Base-by-base conservation (phyloP, 2,888 invertebrate species). In the Masnerella sp. region DNA sequence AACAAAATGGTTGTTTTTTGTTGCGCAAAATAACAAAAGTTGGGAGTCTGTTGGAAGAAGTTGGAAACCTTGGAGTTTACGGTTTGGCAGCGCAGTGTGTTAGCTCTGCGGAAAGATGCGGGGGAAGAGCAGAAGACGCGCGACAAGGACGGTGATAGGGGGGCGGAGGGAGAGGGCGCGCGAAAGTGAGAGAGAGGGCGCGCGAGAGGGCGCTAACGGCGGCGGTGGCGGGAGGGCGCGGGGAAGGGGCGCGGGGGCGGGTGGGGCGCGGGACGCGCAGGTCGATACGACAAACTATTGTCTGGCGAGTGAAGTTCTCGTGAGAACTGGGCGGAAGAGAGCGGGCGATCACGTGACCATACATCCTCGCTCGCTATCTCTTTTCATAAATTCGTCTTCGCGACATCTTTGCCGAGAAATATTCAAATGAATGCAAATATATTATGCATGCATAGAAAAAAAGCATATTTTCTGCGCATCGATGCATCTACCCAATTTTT, bases 281-380 rank as follows among this genome's bases (percentile, higher is more conserved):
- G 84, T 83, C 83, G 84, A 83, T 83, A 83, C 83, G 82, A 80
- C 83, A 82, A 83, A 83, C 83, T 83, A 82, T 83, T 83, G 83
- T 83, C 81, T 82, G 78, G 78, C 77, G 80, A 78, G 79, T 79
- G 79, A 81, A 82, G 80, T 79, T 81, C 79, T 82, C 80, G 74
- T 77, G 81, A 82, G 81, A 82, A 81, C 78, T 72, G 74, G 74
- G 76, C 78, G 79, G 78, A 79, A 79, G 81, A 81, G 71, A 68
- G 56, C 61, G 77, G 70, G 75, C 71, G 79, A 74, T 81, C 77
- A 77, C 77, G 76, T 77, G 77, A 78, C 77, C 75, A 62, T 58
- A 61, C 77, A 54, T 70, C 65, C 62, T 78, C 72, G 68, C 54
- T 72, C 43, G 64, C 62, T 61, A 70, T 65, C 70, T 74, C 61